phyloP scores from a whole-genome alignment of 2,113 vertebrate genomes.

The Mirza zaza region DNA sequence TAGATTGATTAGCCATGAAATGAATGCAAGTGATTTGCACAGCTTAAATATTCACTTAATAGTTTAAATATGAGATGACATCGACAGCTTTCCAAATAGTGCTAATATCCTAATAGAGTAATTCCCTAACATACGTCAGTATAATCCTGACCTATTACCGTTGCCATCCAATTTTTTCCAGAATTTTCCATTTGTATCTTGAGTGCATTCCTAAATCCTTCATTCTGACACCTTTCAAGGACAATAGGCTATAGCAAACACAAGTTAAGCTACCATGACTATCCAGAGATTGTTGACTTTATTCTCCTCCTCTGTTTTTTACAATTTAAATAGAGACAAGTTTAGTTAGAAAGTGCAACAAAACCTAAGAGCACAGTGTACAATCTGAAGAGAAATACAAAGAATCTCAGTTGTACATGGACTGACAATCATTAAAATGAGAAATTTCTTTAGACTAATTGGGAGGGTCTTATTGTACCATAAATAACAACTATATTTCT shows the following conservation, averaged over 20 bases:
- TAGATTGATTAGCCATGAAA: slow-evolving; percentile 74
- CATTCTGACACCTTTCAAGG: slow-evolving; percentile 23
- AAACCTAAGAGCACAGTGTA: neutral
- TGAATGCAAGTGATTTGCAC: slow-evolving; percentile 63
- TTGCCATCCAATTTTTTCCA: slow-evolving; percentile 21
- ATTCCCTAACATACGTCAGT: slow-evolving; percentile 1
- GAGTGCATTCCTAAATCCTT: neutral
- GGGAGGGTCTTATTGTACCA: neutral
- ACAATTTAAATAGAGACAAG: slow-evolving; percentile 36
- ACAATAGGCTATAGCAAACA: slow-evolving; percentile 17
- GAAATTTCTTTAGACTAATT: slow-evolving; percentile 6
- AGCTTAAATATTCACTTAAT: slow-evolving; percentile 69
- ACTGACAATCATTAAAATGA: slow-evolving; percentile 27
- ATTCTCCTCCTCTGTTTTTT: neutral
- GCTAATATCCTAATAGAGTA: neutral
- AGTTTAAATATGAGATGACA: slow-evolving; percentile 63
- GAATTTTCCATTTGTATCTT: slow-evolving; percentile 51
- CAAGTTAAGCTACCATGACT: neutral
- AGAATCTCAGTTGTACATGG: slow-evolving; percentile 1
- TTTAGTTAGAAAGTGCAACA: slow-evolving; percentile 13
- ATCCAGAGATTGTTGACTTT: slow-evolving; percentile 20
- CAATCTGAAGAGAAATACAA: slow-evolving; percentile 19
- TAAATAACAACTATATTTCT: slow-evolving; percentile 5
- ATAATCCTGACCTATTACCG: neutral
- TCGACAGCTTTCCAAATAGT: slow-evolving; percentile 46